Evolutionary conservation across 2,797 vertebrate species (phyloP), one percentile per base, ranked within the genome.

Genomic region (Eulemur coronatus): DNA sequence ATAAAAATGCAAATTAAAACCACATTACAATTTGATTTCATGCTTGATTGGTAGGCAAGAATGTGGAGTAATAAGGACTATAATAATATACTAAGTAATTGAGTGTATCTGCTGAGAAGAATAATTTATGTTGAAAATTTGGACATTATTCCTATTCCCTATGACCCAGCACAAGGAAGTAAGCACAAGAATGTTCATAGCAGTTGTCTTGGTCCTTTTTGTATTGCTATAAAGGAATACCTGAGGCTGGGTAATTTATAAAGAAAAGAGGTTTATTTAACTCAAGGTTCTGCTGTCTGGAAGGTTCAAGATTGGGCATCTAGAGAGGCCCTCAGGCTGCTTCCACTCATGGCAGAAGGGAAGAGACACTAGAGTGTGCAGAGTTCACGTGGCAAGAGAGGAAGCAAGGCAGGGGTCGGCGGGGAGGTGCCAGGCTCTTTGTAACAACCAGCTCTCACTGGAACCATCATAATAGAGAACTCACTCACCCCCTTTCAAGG

Each of bases 1-100:
- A 84, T 69, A 89, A 92, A 91, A 86, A 89, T 86, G 22, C 8
- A 94, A 87, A 94, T 86, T 91, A 89, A 89, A 96, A 46, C 15
- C 33, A 78, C 30, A 85, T 46, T 79, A 46, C 43, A 84, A 41
- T 26, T 88, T 78, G 5, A 88, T 57, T 87, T 94, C 22, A 38
- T 48, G 59, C 92, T 91, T 89, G 55, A 38, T 52, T 55, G 86
- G 15, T 43, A 80, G 46, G 20, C n/a, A 93, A 72, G 57, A 94
- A 91, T 55, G 12, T 55, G 20, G 7, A 67, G n/a, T 75, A 84
- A 70, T 33, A 82, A 73, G 18, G 46, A 84, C 6, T 93, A 41
- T 18, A 93, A 59, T 69, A 80, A 67, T 67, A 92, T 17, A 50
- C 2, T 30, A 48, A 70, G 14, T 76, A 84, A 94, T 70, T 88